Conservation (phyloP, 1,140 invertebrate genomes). For the Zaprionus nigranus region DNA sequence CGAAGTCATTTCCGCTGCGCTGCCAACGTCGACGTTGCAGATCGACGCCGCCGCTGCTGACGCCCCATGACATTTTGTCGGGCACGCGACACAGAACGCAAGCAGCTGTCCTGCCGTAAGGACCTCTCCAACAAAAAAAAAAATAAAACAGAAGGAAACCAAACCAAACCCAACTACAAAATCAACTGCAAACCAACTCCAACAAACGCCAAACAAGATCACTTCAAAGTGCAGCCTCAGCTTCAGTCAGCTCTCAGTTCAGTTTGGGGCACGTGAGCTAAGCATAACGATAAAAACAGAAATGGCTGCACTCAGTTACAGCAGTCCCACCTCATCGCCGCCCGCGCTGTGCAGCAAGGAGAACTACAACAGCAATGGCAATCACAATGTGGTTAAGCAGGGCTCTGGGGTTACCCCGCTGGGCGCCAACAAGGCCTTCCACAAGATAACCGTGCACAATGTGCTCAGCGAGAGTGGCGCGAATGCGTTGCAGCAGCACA, state of each 20-base stretch:
- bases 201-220: background rate
- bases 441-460: constrained; percentile 79
- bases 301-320: constrained; percentile 68
- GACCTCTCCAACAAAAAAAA: constrained; percentile 43
- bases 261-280: no score
- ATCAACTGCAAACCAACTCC: constrained; percentile 8
- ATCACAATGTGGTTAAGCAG: constrained; percentile 13
- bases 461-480: constrained; percentile 74
- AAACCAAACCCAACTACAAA: background rate
- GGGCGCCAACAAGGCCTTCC: constrained; percentile 63
- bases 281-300: background rate
- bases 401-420: constrained; percentile 29
- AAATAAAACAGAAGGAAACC: constrained; percentile 9
- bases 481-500: constrained; percentile 70
- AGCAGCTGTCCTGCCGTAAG: constrained; percentile 80
- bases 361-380: background rate
- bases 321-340: constrained; percentile 28
- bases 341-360: constrained; percentile 6
- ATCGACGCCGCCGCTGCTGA: constrained; percentile 27
- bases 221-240: no score
- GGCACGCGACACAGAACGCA: constrained; percentile 84
- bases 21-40: constrained; percentile 31
- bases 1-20: constrained; percentile 80
- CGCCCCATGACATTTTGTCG: constrained; percentile 78
- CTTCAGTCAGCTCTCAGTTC: no score